Conservation (phyloP, 2,888 invertebrate genomes). For the Cotesia congregata region DNA sequence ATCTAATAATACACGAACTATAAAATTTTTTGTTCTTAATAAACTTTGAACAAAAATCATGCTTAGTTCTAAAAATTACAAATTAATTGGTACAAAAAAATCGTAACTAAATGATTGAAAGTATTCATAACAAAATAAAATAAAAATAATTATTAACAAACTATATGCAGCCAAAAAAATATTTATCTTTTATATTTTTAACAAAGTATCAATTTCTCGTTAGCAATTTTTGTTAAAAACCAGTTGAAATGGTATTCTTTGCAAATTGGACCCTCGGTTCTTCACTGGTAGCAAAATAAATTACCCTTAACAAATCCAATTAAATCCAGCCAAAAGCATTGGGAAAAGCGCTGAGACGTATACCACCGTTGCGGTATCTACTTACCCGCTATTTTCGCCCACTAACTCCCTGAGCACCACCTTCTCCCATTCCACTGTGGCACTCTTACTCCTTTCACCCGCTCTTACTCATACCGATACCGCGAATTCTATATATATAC, state of each 20-base stretch:
- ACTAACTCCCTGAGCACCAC: background rate
- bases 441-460: background rate
- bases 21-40: too few relatives aligned
- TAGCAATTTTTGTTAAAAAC: background rate
- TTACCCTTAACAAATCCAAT: slow-evolving; percentile 61
- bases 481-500: background rate
- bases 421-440: too few relatives aligned
- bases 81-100: background rate
- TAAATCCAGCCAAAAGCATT: slow-evolving; percentile 54
- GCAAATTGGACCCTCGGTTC: slow-evolving; percentile 42
- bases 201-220: slow-evolving; percentile 9
- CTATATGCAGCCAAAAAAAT: background rate
- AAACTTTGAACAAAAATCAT: background rate
- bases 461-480: background rate
- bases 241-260: slow-evolving; percentile 28
- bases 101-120: too few relatives aligned
- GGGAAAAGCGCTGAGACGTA: slow-evolving; percentile 45
- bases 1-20: too few relatives aligned
- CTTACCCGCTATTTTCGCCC: slow-evolving; percentile 45
- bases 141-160: background rate
- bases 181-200: background rate
- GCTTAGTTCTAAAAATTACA: background rate
- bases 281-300: slow-evolving; percentile 49
- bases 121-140: background rate
- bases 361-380: slow-evolving; percentile 19